phyloP scores from a whole-genome alignment of 2,797 vertebrate species.

The Spatula versicolor region DNA sequence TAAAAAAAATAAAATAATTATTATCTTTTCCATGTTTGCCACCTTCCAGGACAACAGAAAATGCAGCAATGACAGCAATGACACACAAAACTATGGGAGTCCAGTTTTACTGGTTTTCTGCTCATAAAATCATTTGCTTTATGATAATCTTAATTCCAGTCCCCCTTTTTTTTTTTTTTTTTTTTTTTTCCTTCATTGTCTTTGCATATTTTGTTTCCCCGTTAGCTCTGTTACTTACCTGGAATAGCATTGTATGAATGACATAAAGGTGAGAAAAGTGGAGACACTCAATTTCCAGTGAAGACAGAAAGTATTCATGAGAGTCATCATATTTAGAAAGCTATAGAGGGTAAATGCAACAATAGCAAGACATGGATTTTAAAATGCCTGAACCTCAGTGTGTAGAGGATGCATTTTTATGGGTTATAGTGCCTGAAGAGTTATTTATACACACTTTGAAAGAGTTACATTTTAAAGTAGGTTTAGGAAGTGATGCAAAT shows the following conservation, averaged over 20 bases:
- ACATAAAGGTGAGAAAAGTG: not conserved
- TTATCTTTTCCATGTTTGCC: not conserved
- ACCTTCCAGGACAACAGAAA: not conserved
- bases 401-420: not conserved
- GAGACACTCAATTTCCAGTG: not conserved
- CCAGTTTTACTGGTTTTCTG: not conserved
- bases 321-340: not conserved
- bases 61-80: fast-evolving
- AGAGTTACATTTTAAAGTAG: not conserved
- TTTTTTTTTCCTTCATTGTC: not conserved
- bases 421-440: not conserved
- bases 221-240: not conserved
- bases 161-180: not conserved
- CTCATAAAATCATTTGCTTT: not conserved
- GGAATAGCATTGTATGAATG: not conserved
- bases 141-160: not conserved
- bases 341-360: not conserved
- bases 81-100: not conserved
- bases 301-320: not conserved
- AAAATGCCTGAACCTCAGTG: not conserved
- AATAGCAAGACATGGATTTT: not conserved
- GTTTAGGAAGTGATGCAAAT: not conserved
- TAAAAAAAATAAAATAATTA: not conserved
- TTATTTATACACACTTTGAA: not conserved
- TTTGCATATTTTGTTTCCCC: not conserved